phyloP scores from a whole-genome alignment of 2,888 invertebrate genomes.

The Rugalucina vietnamica region DNA sequence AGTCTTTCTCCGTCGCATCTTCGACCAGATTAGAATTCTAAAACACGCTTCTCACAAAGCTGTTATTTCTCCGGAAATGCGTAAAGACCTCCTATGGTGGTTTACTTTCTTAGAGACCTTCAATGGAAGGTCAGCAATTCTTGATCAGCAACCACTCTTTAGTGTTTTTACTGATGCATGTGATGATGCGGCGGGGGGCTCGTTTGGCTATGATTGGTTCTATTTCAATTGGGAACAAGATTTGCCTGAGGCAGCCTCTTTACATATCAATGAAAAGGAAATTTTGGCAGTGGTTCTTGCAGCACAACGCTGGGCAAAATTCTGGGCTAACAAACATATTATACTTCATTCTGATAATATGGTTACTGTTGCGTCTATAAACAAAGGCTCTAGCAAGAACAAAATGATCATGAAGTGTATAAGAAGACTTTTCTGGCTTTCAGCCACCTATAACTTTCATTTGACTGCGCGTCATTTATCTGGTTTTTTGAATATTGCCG shows the following conservation, averaged over 20 bases:
- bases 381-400: slow-evolving; percentile 19
- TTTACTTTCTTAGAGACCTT: slow-evolving; percentile 16
- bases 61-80: background rate
- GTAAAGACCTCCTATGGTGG: slow-evolving; percentile 36
- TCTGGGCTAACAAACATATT: slow-evolving; percentile 16
- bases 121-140: slow-evolving; percentile 24
- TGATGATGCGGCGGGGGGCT: slow-evolving; percentile 20
- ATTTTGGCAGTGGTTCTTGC: slow-evolving; percentile 20
- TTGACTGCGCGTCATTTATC: background rate
- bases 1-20: slow-evolving; percentile 36
- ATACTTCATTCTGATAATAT: slow-evolving; percentile 24
- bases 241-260: slow-evolving; percentile 19
- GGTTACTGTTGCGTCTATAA: background rate
- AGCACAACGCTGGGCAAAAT: slow-evolving; percentile 17
- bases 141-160: slow-evolving; percentile 15
- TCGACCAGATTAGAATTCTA: slow-evolving; percentile 18
- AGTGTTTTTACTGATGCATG: slow-evolving; percentile 37
- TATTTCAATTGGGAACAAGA: slow-evolving; percentile 33
- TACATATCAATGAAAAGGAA: slow-evolving; percentile 32
- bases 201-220: slow-evolving; percentile 27
- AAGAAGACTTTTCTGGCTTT: background rate
- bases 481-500: slow-evolving; percentile 8
- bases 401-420: slow-evolving; percentile 18
- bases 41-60: slow-evolving; percentile 29
- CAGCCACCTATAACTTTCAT: slow-evolving; percentile 20